A percentile compares a stretch with the other conserved stretches of the same genome.
Conservation (phyloP, 2,888 invertebrate species). For the Agapostemon virescens region DNA sequence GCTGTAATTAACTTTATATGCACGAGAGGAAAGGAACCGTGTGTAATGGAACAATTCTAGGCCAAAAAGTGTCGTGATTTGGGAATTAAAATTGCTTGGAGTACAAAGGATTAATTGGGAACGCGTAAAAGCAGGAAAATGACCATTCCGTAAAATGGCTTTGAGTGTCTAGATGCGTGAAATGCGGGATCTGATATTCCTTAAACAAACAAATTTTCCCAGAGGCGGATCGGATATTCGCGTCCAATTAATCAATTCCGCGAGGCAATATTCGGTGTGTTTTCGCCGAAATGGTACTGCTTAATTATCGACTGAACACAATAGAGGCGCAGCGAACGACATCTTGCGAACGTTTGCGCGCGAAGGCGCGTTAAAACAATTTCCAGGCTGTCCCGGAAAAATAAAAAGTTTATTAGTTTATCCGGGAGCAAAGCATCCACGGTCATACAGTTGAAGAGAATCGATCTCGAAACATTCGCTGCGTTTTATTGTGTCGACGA, state of each 20-base stretch:
- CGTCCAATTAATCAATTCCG: slow-evolving; percentile 1
- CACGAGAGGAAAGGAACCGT: too few relatives aligned
- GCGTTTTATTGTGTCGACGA: background rate
- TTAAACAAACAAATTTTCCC: background rate
- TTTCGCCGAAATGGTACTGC: background rate
- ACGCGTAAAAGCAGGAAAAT: background rate
- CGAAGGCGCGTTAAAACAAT: background rate
- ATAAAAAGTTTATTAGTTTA: slow-evolving; percentile 1
- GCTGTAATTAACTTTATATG: too few relatives aligned
- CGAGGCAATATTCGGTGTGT: background rate
- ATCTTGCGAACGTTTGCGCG: background rate
- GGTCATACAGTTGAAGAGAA: background rate
- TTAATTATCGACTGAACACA: background rate
- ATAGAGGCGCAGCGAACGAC: background rate
- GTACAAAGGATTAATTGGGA: background rate
- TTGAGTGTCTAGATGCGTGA: background rate
- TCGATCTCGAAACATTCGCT: background rate
- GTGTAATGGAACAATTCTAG: too few relatives aligned
- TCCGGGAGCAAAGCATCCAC: background rate
- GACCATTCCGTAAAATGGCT: background rate
- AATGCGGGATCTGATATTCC: background rate
- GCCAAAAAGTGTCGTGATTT: too few relatives aligned
- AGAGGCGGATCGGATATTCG: background rate
- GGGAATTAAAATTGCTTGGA: too few relatives aligned
- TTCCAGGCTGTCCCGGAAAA: background rate